Evolutionary conservation across 2,113 vertebrate species (phyloP).

Genomic region (Gobio gobio): DNA sequence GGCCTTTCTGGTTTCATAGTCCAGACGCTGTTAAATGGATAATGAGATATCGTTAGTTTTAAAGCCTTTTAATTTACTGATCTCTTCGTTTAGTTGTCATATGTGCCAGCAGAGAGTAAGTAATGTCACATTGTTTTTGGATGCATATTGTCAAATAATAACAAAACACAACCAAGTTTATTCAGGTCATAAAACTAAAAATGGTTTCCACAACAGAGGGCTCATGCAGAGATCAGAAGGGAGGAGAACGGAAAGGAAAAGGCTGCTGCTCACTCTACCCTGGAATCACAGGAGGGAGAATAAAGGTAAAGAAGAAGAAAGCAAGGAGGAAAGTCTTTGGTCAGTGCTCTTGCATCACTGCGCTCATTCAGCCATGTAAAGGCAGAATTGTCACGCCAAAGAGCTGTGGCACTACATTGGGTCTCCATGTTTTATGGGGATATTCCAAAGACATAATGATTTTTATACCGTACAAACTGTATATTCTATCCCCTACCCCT

Average conservation of each 20-base stretch:
- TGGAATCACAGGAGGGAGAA: constrained; percentile 24
- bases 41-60: neutral
- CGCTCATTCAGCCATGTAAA: constrained; percentile 39
- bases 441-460: no score
- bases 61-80: neutral
- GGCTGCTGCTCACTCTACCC: constrained; percentile 12
- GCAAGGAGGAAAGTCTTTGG: constrained; percentile 17
- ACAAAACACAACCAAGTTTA: neutral
- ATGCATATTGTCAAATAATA: neutral
- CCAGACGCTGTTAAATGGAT: constrained; percentile 77
- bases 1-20: constrained; percentile 90
- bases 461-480: no score
- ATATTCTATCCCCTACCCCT: no score
- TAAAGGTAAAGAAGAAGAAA: constrained; percentile 1
- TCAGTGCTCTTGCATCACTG: constrained; percentile 20
- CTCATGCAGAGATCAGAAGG: constrained; percentile 33
- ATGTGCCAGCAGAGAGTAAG: neutral
- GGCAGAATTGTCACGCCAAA: constrained; percentile 27
- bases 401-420: neutral
- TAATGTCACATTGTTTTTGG: neutral
- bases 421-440: no score
- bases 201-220: constrained; percentile 27
- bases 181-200: neutral
- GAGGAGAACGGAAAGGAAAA: constrained; percentile 3
- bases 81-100: neutral